These are phyloP conservation scores for Adineta ricciae DNA, from an alignment of 2,888 invertebrate species.

Conservation along the genomic window DNA sequence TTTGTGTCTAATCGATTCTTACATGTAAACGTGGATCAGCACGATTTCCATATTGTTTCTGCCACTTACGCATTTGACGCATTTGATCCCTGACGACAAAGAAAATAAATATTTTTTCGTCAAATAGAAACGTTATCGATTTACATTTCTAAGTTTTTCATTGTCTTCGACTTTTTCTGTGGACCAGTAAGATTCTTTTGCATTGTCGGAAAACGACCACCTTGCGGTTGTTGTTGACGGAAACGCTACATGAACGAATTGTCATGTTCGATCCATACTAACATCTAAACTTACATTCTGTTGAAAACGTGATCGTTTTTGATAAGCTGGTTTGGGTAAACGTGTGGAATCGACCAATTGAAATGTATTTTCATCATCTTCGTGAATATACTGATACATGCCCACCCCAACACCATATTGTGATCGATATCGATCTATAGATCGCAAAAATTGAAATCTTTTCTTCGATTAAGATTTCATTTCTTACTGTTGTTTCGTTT, in stretches of 20 bases:
- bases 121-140: not conserved
- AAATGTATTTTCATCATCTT: conserved; percentile 95
- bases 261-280: not conserved
- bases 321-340: conserved; percentile 25
- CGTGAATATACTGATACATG: conserved; percentile 95
- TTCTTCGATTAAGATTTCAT: too few species aligned
- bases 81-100: conserved; percentile 23
- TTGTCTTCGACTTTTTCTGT: conserved; percentile 69
- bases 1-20: not conserved
- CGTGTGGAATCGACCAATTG: conserved; percentile 84
- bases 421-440: conserved; percentile 46
- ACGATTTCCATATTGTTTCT: conserved; percentile 24
- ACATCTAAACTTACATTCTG: conserved; percentile 25
- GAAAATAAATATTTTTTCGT: not conserved
- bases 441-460: too few species aligned
- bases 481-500: conserved; percentile 65
- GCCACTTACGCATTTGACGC: conserved; percentile 27
- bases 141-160: conserved; percentile 58
- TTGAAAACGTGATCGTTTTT: conserved; percentile 28
- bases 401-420: conserved; percentile 58
- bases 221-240: conserved; percentile 54
- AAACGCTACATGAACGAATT: conserved; percentile 39
- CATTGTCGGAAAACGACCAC: conserved; percentile 56
- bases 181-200: not conserved
- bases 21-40: not conserved